Evolutionary conservation across 2,888 invertebrate genomes (phyloP), one percentile per base, ranked within the genome.

Genomic region (Baccha elongata): DNA sequence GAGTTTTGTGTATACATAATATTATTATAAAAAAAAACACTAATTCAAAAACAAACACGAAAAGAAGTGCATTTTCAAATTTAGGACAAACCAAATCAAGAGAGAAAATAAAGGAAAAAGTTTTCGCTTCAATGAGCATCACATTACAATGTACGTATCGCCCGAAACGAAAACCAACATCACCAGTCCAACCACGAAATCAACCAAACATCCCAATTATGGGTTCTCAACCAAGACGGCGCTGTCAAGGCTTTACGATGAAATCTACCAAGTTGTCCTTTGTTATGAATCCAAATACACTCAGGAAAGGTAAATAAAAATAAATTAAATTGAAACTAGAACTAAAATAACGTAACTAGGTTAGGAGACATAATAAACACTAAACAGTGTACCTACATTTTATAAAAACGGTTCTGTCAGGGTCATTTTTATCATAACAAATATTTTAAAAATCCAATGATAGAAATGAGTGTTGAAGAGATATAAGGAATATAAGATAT

Each of bases 201-300:
- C 26, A 86, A 53, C 72, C 23, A 13, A 53, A 2, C 60, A 50
- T 40, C 13, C 65, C 42, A 67, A 23, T 13, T 81, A 81, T 75
- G 95, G 95, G 19, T 91, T 94, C 85, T 92, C 93, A 48, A 96
- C 96, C 10, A 91, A 92, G 87, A 93, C 93, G 79, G 96, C 96
- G 21, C 89, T 96, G 71, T 91, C 92, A 84, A 94, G 93, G 87
- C 92, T 96, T 76, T 93, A 94, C 86, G 92, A 93, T 86, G 96
- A 96, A 88, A 94, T 96, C 85, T 92, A 92, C 85, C 90, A 90
- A 83, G 93, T 94, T 75, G 91, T 96, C 73, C 90, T 92, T 50
- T 93, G 94, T 80, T 93, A 94, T 88, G 93, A 93, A 89, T 91
- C 92, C 85, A 93, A 92, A 84, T 92, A 92, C 89, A 88, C 90